phyloP scores from a whole-genome alignment of 2,113 vertebrate genomes.

The Synodontis membranacea region DNA sequence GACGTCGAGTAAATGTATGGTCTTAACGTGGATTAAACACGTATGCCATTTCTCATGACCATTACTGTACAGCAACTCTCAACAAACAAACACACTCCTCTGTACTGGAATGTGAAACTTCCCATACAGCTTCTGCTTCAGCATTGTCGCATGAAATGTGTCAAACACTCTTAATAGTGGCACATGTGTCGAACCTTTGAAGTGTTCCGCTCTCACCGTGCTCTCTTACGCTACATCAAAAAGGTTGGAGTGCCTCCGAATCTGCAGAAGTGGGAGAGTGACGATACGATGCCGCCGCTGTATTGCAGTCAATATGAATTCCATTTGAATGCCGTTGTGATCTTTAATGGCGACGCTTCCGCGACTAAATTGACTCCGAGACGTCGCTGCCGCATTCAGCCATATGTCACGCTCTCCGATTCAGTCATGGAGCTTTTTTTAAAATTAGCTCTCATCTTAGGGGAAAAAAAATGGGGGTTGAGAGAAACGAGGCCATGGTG shows the following conservation, averaged over 20 bases:
- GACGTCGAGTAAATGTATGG: background rate
- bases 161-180: background rate
- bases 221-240: slow-evolving; percentile 23
- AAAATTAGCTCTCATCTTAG: slow-evolving; percentile 16
- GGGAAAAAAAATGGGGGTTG: background rate
- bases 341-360: slow-evolving; percentile 18
- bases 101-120: background rate
- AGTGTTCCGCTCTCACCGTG: slow-evolving; percentile 6
- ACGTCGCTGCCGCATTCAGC: slow-evolving; percentile 11
- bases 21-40: background rate
- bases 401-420: slow-evolving; percentile 8
- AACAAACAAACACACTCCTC: background rate
- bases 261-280: slow-evolving; percentile 11
- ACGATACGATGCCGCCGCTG: background rate
- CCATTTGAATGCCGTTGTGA: background rate
- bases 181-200: slow-evolving; percentile 1
- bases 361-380: slow-evolving; percentile 11
- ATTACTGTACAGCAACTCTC: background rate
- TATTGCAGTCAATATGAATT: background rate
- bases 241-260: slow-evolving; percentile 18
- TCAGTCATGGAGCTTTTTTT: slow-evolving; percentile 29
- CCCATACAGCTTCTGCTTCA: background rate
- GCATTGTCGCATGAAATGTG: background rate
- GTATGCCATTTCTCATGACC: background rate
- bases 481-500: background rate